phyloP scores from a whole-genome alignment of 2,113 vertebrate genomes.

The Solea senegalensis region DNA sequence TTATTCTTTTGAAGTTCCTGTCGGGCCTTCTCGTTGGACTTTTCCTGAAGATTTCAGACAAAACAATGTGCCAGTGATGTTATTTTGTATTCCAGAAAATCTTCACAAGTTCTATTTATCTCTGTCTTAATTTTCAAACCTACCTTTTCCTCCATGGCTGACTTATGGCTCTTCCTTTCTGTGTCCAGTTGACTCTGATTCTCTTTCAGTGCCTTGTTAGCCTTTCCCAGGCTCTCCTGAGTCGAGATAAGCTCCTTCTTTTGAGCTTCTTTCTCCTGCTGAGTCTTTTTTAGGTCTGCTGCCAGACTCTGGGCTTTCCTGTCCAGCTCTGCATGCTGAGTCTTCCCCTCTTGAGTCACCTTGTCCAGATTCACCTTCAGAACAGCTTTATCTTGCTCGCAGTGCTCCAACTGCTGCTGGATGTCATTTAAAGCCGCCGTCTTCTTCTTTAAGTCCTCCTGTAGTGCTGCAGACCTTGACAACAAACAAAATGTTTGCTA shows the following conservation, averaged over 20 bases:
- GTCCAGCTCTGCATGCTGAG: conserved; percentile 81
- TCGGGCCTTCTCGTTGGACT: conserved; percentile 86
- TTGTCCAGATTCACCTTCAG: conserved; percentile 86
- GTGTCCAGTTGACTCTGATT: conserved; percentile 85
- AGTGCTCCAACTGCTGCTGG: conserved; percentile 81
- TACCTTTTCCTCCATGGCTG: conserved; percentile 87
- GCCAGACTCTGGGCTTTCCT: conserved; percentile 78
- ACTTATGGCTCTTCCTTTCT: conserved; percentile 87
- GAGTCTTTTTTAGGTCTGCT: conserved; percentile 83
- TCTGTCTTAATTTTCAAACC: conserved; percentile 33
- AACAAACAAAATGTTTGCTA: background rate
- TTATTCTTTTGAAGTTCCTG: conserved; percentile 86
- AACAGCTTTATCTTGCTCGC: conserved; percentile 80
- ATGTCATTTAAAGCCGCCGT: conserved; percentile 80
- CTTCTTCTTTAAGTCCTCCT: conserved; percentile 88
- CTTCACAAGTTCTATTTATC: background rate
- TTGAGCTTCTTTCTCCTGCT: conserved; percentile 83
- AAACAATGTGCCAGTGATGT: background rate
- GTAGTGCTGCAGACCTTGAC: conserved; percentile 80
- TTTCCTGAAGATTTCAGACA: conserved; percentile 81
- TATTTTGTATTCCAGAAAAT: background rate
- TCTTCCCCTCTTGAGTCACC: conserved; percentile 81
- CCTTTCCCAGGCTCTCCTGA: conserved; percentile 85
- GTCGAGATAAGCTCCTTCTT: conserved; percentile 83
- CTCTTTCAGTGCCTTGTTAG: conserved; percentile 85